These are phyloP conservation scores for Melanotaenia boesemani DNA, from an alignment of 2,797 vertebrate genomes.

Conservation along the genomic window DNA sequence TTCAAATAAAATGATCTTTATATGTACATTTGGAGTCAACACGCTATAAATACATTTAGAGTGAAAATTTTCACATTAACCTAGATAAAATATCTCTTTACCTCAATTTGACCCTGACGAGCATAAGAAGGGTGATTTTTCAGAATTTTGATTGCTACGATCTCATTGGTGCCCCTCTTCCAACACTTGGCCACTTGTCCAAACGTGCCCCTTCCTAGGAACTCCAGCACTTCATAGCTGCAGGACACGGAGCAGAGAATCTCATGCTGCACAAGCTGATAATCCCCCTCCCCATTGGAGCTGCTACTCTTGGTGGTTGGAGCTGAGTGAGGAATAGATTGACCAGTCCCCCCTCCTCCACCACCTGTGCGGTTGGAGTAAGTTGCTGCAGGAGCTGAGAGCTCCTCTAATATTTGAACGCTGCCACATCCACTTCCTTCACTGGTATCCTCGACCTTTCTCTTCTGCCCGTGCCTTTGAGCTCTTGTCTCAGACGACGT, in stretches of 20 bases:
- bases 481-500: constrained; percentile 85
- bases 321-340: constrained; percentile 93
- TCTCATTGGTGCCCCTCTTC: constrained; percentile 98
- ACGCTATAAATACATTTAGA: background rate
- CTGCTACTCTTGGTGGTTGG: constrained; percentile 96
- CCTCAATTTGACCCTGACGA: constrained; percentile 98
- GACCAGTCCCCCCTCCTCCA: constrained; percentile 88
- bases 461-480: constrained; percentile 95
- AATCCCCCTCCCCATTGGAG: constrained; percentile 96
- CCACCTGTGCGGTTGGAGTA: constrained; percentile 90
- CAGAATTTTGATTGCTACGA: constrained; percentile 98
- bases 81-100: constrained; percentile 43
- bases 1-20: background rate
- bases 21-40: background rate
- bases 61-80: background rate
- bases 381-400: constrained; percentile 89
- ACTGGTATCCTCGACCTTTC: constrained; percentile 91
- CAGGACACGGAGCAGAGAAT: constrained; percentile 98
- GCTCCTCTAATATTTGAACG: constrained; percentile 98
- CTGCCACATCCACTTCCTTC: constrained; percentile 89
- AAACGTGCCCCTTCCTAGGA: constrained; percentile 95
- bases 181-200: constrained; percentile 99
- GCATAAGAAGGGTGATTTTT: constrained; percentile 98
- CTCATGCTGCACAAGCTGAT: constrained; percentile 98
- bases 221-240: constrained; percentile 96